Conservation (phyloP, 2,888 invertebrate species). For the Thyatira batis region DNA sequence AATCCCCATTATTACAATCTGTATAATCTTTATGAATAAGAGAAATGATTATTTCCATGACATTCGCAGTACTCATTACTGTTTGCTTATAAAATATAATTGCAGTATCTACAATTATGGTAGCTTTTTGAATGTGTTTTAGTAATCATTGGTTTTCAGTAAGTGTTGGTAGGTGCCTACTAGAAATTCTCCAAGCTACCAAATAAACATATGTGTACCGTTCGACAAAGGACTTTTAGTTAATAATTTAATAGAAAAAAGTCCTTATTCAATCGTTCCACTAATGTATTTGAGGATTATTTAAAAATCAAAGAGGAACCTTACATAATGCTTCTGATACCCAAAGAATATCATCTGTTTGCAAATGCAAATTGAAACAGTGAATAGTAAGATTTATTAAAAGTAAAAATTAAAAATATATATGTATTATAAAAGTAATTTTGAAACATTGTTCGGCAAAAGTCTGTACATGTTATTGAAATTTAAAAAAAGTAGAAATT, state of each 20-base stretch:
- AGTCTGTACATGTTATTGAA: conserved; percentile 47
- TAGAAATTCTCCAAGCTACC: conserved; percentile 44
- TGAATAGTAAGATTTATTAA: conserved; percentile 57
- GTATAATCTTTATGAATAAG: conserved; percentile 6
- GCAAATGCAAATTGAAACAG: conserved; percentile 69
- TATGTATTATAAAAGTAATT: conserved; percentile 32
- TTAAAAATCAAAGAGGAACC: conserved; percentile 56
- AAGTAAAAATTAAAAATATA: conserved; percentile 33
- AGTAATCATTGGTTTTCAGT: conserved; percentile 4
- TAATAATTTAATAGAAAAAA: conserved; percentile 17
- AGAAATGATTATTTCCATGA: conserved; percentile 43
- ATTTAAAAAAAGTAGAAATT: conserved; percentile 52
- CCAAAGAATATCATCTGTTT: conserved; percentile 69
- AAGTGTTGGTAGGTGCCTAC: background rate
- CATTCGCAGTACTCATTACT: conserved; percentile 47
- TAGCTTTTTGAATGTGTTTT: conserved; percentile 39
- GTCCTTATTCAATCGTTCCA: conserved; percentile 44
- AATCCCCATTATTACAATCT: background rate
- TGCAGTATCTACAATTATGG: conserved; percentile 57
- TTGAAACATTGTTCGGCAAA: conserved; percentile 33
- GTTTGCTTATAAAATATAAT: conserved; percentile 51
- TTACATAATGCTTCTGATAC: conserved; percentile 70
- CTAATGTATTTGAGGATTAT: conserved; percentile 36
- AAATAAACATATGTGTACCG: conserved; percentile 36
- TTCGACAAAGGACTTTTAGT: conserved; percentile 42